These are phyloP conservation scores for Scolanthus callimorphus DNA, from an alignment of 92 coral and sea anemone species.

Conservation along the genomic window DNA sequence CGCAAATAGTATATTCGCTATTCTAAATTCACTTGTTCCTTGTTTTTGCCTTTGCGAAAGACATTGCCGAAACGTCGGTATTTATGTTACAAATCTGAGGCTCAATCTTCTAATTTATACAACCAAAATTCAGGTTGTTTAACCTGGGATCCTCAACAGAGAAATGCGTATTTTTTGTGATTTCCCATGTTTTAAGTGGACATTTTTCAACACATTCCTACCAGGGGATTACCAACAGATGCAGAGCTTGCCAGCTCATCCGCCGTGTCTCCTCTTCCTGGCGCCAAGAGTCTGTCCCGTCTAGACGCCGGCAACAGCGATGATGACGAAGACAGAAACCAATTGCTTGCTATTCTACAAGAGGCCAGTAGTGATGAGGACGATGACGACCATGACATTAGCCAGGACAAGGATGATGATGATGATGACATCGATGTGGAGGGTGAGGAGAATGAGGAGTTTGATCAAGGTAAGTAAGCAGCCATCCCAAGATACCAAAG, in stretches of 20 bases:
- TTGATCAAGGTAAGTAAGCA: conserved; percentile 37
- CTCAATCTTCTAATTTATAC: too few relatives aligned
- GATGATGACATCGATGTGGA: conserved; percentile 57
- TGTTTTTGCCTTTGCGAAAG: too few relatives aligned
- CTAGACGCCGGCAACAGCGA: conserved; percentile 55
- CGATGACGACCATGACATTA: conserved; percentile 65
- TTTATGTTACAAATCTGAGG: too few relatives aligned
- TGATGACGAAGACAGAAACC: conserved; percentile 86
- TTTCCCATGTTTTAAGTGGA: too few relatives aligned
- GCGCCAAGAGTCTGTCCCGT: conserved; percentile 20
- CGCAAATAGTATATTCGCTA: too few relatives aligned
- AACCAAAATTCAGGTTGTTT: too few relatives aligned
- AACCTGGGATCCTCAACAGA: too few relatives aligned
- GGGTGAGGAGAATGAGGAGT: conserved; percentile 48
- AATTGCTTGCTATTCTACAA: conserved; percentile 84
- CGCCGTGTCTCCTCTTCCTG: conserved; percentile 51
- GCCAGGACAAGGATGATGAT: conserved; percentile 66
- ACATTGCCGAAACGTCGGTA: too few relatives aligned
- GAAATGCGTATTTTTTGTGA: too few relatives aligned
- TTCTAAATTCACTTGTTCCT: too few relatives aligned
- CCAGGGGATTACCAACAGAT: conserved; percentile 56
- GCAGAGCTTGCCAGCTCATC: conserved; percentile 63
- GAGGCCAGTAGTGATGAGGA: conserved; percentile 98
- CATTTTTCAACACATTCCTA: too few relatives aligned
- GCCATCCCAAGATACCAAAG: too few relatives aligned